Evolutionary conservation across 2,888 invertebrate species (phyloP).

Genomic region (Drosophila neonasuta): DNA sequence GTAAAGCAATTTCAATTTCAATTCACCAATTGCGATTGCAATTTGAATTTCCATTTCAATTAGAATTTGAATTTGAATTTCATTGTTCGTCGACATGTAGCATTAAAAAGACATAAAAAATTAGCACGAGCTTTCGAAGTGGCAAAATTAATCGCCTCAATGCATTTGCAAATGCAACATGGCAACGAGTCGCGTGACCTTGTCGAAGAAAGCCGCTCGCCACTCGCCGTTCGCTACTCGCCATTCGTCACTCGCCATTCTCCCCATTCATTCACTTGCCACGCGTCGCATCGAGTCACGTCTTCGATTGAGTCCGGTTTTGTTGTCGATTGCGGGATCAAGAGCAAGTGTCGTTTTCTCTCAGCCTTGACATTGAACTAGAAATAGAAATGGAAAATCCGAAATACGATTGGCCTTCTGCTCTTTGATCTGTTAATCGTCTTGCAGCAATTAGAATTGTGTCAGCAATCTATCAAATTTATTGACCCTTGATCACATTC

Average conservation of each 20-base stretch:
- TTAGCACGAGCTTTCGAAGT: slow-evolving; percentile 15
- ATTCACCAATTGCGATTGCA: not conserved
- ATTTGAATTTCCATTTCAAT: not conserved
- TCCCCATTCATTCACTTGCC: not conserved
- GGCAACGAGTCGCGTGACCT: not conserved
- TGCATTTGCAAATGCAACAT: slow-evolving; percentile 32
- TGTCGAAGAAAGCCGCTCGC: not conserved
- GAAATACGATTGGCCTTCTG: not conserved
- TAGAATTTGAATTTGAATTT: slow-evolving; percentile 14
- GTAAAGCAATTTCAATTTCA: slow-evolving; percentile 18
- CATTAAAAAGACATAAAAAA: slow-evolving; percentile 39
- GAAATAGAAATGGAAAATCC: not conserved
- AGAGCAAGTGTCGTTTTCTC: not conserved
- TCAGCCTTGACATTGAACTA: slow-evolving; percentile 30
- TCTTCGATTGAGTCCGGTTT: slow-evolving; percentile 18
- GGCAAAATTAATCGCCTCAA: slow-evolving; percentile 45
- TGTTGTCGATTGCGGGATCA: too few relatives aligned
- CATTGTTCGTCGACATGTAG: slow-evolving; percentile 18
- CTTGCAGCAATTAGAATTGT: not conserved
- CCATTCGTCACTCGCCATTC: not conserved
- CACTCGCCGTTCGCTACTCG: not conserved
- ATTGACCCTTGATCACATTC: not conserved
- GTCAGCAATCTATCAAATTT: not conserved
- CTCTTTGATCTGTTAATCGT: not conserved
- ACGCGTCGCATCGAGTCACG: slow-evolving; percentile 17